A percentile compares a stretch with the other conserved stretches of the same genome.
Conservation (phyloP, 2,797 vertebrate genomes). For the Petrocephalus sullivani region DNA sequence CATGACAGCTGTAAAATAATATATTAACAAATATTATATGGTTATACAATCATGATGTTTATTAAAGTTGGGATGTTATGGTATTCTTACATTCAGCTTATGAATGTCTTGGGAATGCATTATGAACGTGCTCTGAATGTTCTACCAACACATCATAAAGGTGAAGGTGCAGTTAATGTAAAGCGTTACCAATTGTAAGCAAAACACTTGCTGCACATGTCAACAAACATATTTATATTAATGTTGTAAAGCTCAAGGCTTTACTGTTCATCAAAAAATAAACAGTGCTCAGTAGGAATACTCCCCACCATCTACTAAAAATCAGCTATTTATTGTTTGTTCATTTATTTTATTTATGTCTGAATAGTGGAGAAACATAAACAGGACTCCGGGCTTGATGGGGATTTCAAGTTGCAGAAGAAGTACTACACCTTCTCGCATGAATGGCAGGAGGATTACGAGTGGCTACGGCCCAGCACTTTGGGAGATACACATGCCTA, state of each 20-base stretch:
- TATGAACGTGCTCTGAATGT: background rate
- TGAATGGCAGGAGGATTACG: constrained; percentile 48
- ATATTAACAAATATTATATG: background rate
- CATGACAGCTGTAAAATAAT: background rate
- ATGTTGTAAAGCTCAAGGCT: background rate
- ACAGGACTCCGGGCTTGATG: constrained; percentile 25
- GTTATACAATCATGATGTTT: background rate
- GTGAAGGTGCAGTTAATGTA: background rate
- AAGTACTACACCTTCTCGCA: constrained; percentile 34
- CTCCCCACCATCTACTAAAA: background rate
- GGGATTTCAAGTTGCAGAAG: background rate
- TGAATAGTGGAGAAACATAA: constrained; percentile 27
- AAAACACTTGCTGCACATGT: background rate
- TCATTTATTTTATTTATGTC: constrained; percentile 6
- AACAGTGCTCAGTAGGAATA: background rate
- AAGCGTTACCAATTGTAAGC: background rate
- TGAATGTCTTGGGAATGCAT: background rate
- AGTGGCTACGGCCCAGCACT: constrained; percentile 50
- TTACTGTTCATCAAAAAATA: background rate
- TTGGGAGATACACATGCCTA: constrained; percentile 51
- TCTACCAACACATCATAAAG: background rate
- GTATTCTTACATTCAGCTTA: background rate
- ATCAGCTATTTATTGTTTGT: background rate
- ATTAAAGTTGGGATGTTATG: background rate
- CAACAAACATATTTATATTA: background rate